Evolutionary conservation across 2,888 invertebrate genomes (phyloP).

Genomic region (Clunio marinus): DNA sequence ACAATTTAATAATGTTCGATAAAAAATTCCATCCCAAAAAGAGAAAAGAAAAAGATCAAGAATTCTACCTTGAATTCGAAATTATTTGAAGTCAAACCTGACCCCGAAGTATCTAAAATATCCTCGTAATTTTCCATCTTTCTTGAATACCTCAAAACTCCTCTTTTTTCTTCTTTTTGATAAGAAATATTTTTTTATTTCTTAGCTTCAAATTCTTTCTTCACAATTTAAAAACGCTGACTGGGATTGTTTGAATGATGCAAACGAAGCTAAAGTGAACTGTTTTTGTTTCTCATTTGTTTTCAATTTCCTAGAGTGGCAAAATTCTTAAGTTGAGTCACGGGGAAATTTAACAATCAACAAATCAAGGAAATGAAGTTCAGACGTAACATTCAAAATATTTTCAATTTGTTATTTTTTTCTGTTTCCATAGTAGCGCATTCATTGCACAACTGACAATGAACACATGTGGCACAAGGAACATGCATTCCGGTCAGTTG

Average conservation of each 20-base stretch:
- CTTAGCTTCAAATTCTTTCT: no score
- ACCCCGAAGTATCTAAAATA: neutral
- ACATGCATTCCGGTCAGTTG: neutral
- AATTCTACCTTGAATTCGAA: constrained; percentile 28
- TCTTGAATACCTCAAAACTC: neutral
- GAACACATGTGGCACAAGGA: neutral
- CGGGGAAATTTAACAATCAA: neutral
- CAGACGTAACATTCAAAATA: neutral
- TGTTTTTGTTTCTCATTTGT: constrained; percentile 8
- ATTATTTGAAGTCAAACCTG: no score
- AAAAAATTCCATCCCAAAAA: neutral
- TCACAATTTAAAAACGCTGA: constrained; percentile 16
- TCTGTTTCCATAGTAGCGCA: constrained; percentile 22
- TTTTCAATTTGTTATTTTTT: constrained; percentile 21
- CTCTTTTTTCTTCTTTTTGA: constrained; percentile 15
- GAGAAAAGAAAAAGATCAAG: neutral
- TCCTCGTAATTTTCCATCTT: constrained; percentile 6
- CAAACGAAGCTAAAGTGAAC: neutral
- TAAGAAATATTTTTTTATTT: no score
- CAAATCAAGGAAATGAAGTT: neutral
- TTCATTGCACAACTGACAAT: neutral
- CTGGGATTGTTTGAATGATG: constrained; percentile 7
- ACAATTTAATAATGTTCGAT: constrained; percentile 23
- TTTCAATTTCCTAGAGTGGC: neutral
- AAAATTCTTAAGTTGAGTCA: neutral